Base-by-base conservation (phyloP, 2,113 vertebrate species). In the Dasyornis broadbenti region DNA sequence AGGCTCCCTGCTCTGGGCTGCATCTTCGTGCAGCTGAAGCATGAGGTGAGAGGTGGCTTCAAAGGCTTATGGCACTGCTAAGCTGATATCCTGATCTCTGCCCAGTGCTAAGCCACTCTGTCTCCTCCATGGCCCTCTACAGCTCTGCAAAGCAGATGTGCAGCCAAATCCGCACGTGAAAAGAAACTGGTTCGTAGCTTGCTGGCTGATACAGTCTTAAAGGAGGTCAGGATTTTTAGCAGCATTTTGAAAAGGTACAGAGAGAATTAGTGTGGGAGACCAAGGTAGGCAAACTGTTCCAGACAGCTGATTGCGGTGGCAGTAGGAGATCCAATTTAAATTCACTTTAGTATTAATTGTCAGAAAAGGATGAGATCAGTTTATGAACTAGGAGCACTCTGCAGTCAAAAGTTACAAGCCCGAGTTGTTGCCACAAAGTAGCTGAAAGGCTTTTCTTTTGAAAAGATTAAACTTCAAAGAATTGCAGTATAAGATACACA, bases 401-500 rank as follows among this genome's bases (percentile, higher is more conserved):
- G 82, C 90, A 96, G 90, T 94, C 95, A 77, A 87, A 97, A 96
- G 96, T 97, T 97, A 95, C 96, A 95, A 96, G 94, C 65, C 89
- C 1, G 11, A 94, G 93, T 94, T 96, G 91, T 96, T 96, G 93
- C 96, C 96, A 95, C 90, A 93, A 96, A 97, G 95, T 88, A 96
- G 95, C 96, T 97, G 91, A 97, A 96, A 95, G 63, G 97, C 95
- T 97, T 97, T 97, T 95, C 96, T 92, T 97, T 94, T 45, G 27
- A 88, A 95, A 96, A 97, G 97, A 97, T 97, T 97, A 97, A 96
- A 97, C 97, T 97, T 97, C 97, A 97, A 97, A 97, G 97, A 97
- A 97, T 90, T 69, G 79, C 68, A 92, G 95, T 96, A 91, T 95
- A 90, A 97, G 90, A 97, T 95, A 96, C 95, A 91, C 97, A 96